Percentiles rank a stretch among this genome's conserved stretches.
Evolutionary conservation across 2,888 invertebrate genomes (phyloP).

Genomic region (Drosophila phalerata): DNA sequence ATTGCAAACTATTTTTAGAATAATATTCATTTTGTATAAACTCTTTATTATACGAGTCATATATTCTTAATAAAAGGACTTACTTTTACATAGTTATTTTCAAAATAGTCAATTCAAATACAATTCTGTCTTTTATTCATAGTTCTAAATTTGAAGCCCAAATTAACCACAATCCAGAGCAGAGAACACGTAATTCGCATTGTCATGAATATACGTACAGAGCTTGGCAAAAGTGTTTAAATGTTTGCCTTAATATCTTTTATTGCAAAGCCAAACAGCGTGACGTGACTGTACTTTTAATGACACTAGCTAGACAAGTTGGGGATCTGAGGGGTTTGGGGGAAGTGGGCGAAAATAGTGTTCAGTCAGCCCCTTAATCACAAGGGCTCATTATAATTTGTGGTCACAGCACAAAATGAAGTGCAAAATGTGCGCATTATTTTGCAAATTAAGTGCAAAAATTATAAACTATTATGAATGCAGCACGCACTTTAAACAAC

Average conservation of each 20-base stretch:
- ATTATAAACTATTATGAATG: slow-evolving; percentile 71
- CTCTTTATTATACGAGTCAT: no score
- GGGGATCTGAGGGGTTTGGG: background rate
- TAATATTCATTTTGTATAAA: no score
- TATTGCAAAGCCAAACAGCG: slow-evolving; percentile 49
- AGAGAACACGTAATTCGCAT: slow-evolving; percentile 43
- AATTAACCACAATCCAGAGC: slow-evolving; percentile 3
- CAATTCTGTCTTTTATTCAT: slow-evolving; percentile 7
- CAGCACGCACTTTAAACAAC: slow-evolving; percentile 20
- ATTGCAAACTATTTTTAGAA: no score
- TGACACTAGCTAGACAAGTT: slow-evolving; percentile 20
- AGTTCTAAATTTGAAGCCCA: slow-evolving; percentile 12
- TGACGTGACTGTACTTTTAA: slow-evolving; percentile 72
- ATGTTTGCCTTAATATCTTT: slow-evolving; percentile 54
- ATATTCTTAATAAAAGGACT: no score
- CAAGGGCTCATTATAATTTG: slow-evolving; percentile 79
- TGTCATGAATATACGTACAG: slow-evolving; percentile 33
- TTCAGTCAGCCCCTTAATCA: slow-evolving; percentile 62
- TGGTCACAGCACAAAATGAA: slow-evolving; percentile 76
- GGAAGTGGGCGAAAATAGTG: background rate
- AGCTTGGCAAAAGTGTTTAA: slow-evolving; percentile 33
- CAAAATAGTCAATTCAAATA: background rate
- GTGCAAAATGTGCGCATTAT: slow-evolving; percentile 74
- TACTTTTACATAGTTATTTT: no score
- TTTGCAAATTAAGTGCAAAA: slow-evolving; percentile 75